Conservation (phyloP, 35 echinoderm and acorn worm genomes). For the Holothuria glaberrima region DNA sequence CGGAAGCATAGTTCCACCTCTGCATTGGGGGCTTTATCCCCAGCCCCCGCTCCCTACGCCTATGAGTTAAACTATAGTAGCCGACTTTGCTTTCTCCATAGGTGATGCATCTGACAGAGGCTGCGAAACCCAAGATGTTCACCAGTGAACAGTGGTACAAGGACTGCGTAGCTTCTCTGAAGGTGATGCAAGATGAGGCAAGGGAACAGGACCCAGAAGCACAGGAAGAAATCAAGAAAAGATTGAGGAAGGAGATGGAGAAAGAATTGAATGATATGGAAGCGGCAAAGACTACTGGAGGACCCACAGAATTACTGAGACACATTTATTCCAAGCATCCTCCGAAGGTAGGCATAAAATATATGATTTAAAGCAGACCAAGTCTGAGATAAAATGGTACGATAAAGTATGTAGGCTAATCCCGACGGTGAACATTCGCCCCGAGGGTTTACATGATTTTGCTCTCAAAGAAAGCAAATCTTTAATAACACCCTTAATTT, state of each 20-base stretch:
- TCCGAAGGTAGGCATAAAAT: conserved; percentile 14
- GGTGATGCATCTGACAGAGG: conserved; percentile 23
- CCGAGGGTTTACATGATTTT: too few relatives aligned
- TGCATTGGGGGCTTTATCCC: too few relatives aligned
- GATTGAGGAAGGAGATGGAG: conserved; percentile 22
- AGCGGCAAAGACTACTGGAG: neutral
- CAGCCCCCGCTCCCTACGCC: too few relatives aligned
- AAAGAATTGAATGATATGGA: conserved; percentile 15
- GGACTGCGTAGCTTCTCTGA: conserved; percentile 6
- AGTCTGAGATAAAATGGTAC: neutral
- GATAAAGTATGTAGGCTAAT: too few relatives aligned
- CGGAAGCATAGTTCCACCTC: too few relatives aligned
- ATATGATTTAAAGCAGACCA: neutral
- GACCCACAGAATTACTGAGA: neutral
- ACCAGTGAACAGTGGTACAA: conserved; percentile 1
- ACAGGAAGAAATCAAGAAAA: conserved; percentile 12
- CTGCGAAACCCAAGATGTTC: neutral
- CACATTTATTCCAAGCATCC: neutral
- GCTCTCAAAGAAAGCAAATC: too few relatives aligned
- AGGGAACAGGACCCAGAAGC: neutral
- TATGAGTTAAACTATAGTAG: too few relatives aligned
- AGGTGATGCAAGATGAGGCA: conserved; percentile 2
- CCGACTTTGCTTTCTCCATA: too few relatives aligned
- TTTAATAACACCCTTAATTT: too few relatives aligned
- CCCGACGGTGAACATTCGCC: too few relatives aligned